Conservation (phyloP, 1,140 invertebrate species). For the Yoshiicerus persimilis region DNA sequence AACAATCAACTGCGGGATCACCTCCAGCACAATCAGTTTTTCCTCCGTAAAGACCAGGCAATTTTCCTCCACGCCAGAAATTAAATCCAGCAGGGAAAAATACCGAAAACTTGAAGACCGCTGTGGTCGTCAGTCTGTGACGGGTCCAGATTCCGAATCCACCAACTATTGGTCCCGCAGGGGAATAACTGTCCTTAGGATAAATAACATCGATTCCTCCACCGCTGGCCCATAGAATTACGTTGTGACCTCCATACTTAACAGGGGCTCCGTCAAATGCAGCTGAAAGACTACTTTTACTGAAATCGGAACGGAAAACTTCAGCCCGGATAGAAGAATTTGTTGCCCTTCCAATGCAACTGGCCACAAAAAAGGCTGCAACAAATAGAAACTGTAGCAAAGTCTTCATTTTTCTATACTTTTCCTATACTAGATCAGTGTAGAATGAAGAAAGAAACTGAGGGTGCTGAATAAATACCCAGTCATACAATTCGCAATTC, state of each 20-base stretch:
- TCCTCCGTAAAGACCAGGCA: constrained; percentile 33
- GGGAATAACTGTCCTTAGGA: constrained; percentile 37
- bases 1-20: constrained; percentile 25
- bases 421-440: no score
- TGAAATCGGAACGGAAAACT: neutral
- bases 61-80: constrained; percentile 27
- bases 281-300: neutral
- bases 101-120: constrained; percentile 34
- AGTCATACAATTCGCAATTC: no score
- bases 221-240: constrained; percentile 21
- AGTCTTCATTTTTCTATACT: neutral
- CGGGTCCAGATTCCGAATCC: constrained; percentile 35
- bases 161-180: constrained; percentile 24
- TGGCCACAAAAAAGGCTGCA: neutral
- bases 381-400: neutral
- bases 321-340: neutral
- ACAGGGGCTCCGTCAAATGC: constrained; percentile 30
- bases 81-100: constrained; percentile 35
- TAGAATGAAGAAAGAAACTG: no score
- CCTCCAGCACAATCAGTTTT: constrained; percentile 14
- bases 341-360: neutral
- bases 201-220: constrained; percentile 33
- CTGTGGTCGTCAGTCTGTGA: neutral
- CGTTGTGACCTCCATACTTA: constrained; percentile 30
- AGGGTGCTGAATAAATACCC: no score